Evolutionary conservation across 1,140 invertebrate species (phyloP), one percentile per base, ranked within the genome.

Genomic region (Procambarus virginalis): DNA sequence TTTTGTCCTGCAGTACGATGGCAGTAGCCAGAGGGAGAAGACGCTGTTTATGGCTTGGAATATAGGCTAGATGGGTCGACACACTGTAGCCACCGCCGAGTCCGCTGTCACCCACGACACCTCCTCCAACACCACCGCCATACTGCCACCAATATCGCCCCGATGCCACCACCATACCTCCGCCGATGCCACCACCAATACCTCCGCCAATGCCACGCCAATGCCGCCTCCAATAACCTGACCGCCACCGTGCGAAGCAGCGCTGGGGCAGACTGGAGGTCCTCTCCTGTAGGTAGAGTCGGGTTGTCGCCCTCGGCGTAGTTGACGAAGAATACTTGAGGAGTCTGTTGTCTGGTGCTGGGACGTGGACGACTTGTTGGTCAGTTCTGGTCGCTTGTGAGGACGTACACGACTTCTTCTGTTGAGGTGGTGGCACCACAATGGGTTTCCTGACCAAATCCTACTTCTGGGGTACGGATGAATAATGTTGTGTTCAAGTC

Each of bases 401-500:
- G 81, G 22, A 68, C 8, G 34, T 83, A 83, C 8, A 70, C 34
- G 34, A 34, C 45, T 12, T 83, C 68, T 20, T 64, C 34, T 64
- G 34, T n/a, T 46, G 46, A 34, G 8, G 82, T 64, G 51, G 51
- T 55, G 51, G 51, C 12, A 55, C 51, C 8, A 55, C 12, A 55
- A 55, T 55, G 51, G 51, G 51, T 55, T 55, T 55, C 14, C 3
- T 68, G 55, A 68, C 8, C 12, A 10, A 5, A 3, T 68, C 81
- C 49, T 22, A 20, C 20, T 55, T 55, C 51, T 55, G 60, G 12
- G 82, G 46, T 64, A 34, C 5, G 73, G 45, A 64, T 73, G 73
- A 17, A 84, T n/a, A 22, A 73, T 34, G 64, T 84, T 84, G 10
- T 84, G 60, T 51, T 84, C 64, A 5, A 84, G 10, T 48, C 34